Evolutionary conservation across 2,888 invertebrate species (phyloP).

Genomic region (Dichetophora obliterata): DNA sequence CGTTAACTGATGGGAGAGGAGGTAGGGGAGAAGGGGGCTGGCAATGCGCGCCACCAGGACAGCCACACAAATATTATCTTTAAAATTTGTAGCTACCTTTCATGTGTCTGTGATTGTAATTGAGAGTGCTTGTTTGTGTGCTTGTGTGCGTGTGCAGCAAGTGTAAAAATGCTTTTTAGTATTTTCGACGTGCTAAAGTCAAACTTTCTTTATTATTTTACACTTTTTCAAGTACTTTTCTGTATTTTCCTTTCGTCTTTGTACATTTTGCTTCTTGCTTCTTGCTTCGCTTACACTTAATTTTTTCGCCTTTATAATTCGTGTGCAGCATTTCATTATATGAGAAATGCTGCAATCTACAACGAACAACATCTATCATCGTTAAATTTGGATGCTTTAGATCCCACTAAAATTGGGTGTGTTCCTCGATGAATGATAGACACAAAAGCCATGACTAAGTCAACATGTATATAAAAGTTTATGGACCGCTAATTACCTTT

Average conservation of each 20-base stretch:
- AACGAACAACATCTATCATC: slow-evolving; percentile 50
- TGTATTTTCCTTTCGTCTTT: not conserved
- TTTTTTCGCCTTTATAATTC: not conserved
- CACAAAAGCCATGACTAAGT: too few species aligned
- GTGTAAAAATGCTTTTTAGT: slow-evolving; percentile 62
- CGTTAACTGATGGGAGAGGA: not conserved
- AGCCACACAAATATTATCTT: not conserved
- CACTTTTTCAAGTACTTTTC: not conserved
- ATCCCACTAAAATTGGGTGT: not conserved
- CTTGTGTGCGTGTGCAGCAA: slow-evolving; percentile 38
- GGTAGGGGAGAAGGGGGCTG: not conserved
- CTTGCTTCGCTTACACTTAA: too few species aligned
- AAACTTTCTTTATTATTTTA: slow-evolving; percentile 18
- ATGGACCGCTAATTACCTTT: not conserved
- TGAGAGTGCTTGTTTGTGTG: slow-evolving; percentile 35
- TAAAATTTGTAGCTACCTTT: too few species aligned
- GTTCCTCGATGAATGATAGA: not conserved
- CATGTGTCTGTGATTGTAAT: not conserved
- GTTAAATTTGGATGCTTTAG: slow-evolving; percentile 46
- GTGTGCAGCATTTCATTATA: slow-evolving; percentile 48
- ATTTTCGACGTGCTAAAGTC: slow-evolving; percentile 41
- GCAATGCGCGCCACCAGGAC: not conserved
- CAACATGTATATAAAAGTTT: not conserved
- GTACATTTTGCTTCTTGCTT: not conserved
- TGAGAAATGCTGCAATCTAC: slow-evolving; percentile 48